phyloP scores from a whole-genome alignment of 2,888 invertebrate genomes.

The Nebria brevicollis region DNA sequence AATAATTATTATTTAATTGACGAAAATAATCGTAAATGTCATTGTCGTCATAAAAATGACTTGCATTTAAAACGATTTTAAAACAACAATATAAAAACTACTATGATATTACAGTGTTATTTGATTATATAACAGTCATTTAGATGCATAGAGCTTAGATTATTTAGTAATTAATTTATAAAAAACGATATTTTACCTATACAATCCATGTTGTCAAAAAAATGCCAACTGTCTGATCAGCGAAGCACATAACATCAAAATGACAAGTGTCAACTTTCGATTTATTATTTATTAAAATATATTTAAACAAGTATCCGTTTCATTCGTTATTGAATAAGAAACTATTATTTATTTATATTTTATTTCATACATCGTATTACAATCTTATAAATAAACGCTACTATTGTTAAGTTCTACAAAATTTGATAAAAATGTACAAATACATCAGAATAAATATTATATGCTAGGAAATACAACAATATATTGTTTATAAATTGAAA shows the following conservation, averaged over 20 bases:
- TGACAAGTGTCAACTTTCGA: slow-evolving; percentile 39
- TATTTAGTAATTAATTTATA: slow-evolving; percentile 2
- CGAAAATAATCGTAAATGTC: neutral
- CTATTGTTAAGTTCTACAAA: neutral
- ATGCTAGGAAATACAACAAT: neutral
- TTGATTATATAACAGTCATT: neutral
- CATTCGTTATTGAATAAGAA: neutral
- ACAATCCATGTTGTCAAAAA: slow-evolving; percentile 42
- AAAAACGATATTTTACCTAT: slow-evolving; percentile 34
- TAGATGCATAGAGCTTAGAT: neutral
- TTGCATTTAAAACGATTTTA: slow-evolving; percentile 38
- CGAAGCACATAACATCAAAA: slow-evolving; percentile 13
- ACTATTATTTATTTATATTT: neutral
- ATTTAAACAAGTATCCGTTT: neutral
- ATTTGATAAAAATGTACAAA: neutral
- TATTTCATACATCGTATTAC: neutral
- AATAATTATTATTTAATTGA: neutral
- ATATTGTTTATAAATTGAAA: neutral
- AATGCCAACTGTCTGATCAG: slow-evolving; percentile 37
- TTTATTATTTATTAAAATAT: slow-evolving; percentile 12
- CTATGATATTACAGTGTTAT: neutral
- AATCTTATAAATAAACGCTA: neutral
- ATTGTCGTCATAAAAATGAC: slow-evolving; percentile 33
- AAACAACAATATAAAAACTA: neutral
- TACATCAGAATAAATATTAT: neutral